Conservation (phyloP, 2,797 vertebrate genomes). For the Hypotaenidia philippensis region DNA sequence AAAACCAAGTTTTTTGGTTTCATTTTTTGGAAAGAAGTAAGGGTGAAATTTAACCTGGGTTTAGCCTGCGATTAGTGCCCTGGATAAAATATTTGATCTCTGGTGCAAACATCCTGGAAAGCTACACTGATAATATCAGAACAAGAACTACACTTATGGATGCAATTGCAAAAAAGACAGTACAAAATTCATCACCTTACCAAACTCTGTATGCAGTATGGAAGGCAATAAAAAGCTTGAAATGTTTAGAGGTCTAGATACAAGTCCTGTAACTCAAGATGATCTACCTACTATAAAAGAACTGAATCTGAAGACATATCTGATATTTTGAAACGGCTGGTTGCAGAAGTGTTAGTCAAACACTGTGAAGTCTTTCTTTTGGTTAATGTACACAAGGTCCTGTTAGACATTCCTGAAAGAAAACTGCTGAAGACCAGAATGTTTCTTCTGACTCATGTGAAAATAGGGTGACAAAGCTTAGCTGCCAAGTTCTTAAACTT, state of each 20-base stretch:
- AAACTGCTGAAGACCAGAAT: background rate
- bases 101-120: slow-evolving; percentile 41
- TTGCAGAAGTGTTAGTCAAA: slow-evolving; percentile 28
- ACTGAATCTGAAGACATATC: background rate
- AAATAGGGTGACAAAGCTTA: slow-evolving; percentile 2
- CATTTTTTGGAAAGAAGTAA: slow-evolving; percentile 42
- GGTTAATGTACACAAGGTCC: background rate
- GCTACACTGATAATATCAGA: slow-evolving; percentile 31
- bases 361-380: slow-evolving; percentile 15
- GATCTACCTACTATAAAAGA: slow-evolving; percentile 21
- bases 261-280: slow-evolving; percentile 39
- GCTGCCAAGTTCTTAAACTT: slow-evolving; percentile 6
- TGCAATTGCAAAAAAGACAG: slow-evolving; percentile 40
- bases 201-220: background rate
- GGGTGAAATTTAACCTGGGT: slow-evolving; percentile 42
- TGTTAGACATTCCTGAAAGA: background rate
- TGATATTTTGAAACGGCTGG: slow-evolving; percentile 2
- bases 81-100: slow-evolving; percentile 47
- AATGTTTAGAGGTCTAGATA: slow-evolving; percentile 11
- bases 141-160: slow-evolving; percentile 39
- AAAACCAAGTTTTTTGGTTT: background rate
- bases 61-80: slow-evolving; percentile 24
- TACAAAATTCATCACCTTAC: background rate
- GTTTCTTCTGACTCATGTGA: background rate
- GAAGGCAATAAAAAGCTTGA: slow-evolving; percentile 34